Base-by-base conservation (phyloP, 2,888 invertebrate genomes). In the Cremastinae sp. region DNA sequence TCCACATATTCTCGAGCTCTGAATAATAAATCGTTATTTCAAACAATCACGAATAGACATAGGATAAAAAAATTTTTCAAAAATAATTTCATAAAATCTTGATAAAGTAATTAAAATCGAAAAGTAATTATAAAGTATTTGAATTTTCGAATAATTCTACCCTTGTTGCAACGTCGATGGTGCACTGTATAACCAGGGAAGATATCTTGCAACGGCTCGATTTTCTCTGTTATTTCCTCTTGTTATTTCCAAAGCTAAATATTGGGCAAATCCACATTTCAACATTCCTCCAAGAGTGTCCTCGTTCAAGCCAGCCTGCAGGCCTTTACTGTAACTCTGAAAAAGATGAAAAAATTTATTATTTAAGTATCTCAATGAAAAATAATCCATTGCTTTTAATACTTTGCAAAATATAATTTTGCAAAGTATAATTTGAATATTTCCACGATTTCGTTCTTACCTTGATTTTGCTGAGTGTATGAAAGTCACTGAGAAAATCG, bases 211-310 rank as follows among this genome's bases (percentile, higher is more conserved):
- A 41, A 96, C 94, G 0, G 96, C 94, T 85, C 95, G 92, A 87
- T 95, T 95, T 86, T 98, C 98, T 65, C 97, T 92, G 18, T 93
- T 93, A 87, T 96, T 96, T 68, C 96, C 97, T 70, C 96, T 91
- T 0, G 97, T 96, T 87, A 99, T 95, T 91, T 99, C 99, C 88
- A 98, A 91, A 0, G 99, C 97, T 64, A 98, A 92, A 90, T 95
- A 96, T 89, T 97, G 96, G 0, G 98, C 97, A 53, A 99, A 94
- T 20, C 97, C 98, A 47, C 98, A 97, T 90, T 99, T 99, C 65
- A 99, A 92, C 59, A 97, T 96, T 0, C 98, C 98, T 0, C 99
- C 99, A 22, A 99, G 91, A 0, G 98, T 98, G 89, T 99, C 98
- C 90, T 98, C 98, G 88, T 98, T 97, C 74, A 97, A 90, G 71